These are phyloP conservation scores for Equus przewalskii DNA, from an alignment of 2,113 vertebrate species.

Conservation along the genomic window DNA sequence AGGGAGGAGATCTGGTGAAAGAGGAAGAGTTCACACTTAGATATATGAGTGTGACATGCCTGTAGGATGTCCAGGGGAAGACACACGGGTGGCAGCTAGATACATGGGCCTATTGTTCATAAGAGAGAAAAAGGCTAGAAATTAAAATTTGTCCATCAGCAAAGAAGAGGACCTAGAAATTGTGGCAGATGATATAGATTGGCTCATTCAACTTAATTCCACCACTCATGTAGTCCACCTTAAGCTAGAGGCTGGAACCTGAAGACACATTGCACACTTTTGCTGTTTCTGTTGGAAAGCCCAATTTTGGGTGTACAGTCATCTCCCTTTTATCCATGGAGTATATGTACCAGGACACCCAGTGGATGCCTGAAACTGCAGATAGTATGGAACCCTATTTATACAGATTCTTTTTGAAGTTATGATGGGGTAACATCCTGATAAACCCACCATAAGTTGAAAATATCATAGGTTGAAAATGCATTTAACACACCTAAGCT, in stretches of 20 bases:
- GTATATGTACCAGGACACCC: too few relatives aligned
- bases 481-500: too few relatives aligned
- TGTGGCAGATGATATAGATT: neutral
- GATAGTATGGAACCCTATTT: too few relatives aligned
- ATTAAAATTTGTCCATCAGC: neutral
- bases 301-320: neutral
- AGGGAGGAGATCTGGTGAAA: neutral
- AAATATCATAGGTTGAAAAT: too few relatives aligned
- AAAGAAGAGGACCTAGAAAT: neutral
- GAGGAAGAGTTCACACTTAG: too few relatives aligned
- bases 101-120: neutral
- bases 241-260: neutral
- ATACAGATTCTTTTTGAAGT: too few relatives aligned
- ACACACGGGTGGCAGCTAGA: too few relatives aligned
- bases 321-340: too few relatives aligned
- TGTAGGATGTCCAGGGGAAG: neutral
- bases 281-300: neutral
- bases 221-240: neutral
- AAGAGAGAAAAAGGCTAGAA: neutral
- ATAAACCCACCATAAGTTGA: too few relatives aligned
- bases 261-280: neutral
- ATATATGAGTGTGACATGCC: neutral
- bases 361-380: too few relatives aligned
- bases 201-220: neutral
- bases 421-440: too few relatives aligned